Conservation (phyloP, 2,797 vertebrate genomes). For the Pseudomugil gertrudae region DNA sequence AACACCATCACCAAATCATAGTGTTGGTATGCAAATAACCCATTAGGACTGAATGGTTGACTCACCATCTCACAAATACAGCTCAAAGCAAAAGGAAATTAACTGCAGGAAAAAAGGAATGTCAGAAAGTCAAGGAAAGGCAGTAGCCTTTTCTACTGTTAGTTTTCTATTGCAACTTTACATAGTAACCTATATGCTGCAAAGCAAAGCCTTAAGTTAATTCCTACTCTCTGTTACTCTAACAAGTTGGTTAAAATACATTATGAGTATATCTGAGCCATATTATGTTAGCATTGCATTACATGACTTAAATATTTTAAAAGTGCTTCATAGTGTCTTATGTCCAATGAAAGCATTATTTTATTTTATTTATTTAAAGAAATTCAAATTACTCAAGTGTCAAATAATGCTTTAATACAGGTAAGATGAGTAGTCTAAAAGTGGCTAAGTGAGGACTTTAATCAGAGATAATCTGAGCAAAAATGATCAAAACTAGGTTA, state of each 20-base stretch:
- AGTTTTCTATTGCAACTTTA: conserved; percentile 4
- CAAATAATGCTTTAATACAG: neutral
- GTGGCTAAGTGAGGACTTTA: neutral
- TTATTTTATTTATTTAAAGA: neutral
- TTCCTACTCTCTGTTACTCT: neutral
- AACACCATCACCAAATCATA: conserved; percentile 53
- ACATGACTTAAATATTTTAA: neutral
- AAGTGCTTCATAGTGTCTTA: conserved; percentile 9
- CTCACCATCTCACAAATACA: conserved; percentile 63
- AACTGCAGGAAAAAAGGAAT: conserved; percentile 35
- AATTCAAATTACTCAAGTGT: neutral
- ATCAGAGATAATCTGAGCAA: neutral
- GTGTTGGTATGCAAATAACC: conserved; percentile 51
- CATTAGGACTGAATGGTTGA: conserved; percentile 62
- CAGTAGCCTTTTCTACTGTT: no score
- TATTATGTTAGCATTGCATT: conserved; percentile 10
- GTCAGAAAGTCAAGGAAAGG: conserved; percentile 11
- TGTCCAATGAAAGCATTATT: neutral
- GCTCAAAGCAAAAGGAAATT: conserved; percentile 58
- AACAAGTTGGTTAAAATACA: neutral
- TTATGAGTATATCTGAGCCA: neutral
- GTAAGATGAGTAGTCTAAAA: neutral
- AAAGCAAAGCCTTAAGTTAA: neutral
- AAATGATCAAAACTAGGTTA: neutral
- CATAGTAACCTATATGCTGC: neutral